Conservation (phyloP, 2,888 invertebrate genomes). For the Yponomeuta plumbellus region DNA sequence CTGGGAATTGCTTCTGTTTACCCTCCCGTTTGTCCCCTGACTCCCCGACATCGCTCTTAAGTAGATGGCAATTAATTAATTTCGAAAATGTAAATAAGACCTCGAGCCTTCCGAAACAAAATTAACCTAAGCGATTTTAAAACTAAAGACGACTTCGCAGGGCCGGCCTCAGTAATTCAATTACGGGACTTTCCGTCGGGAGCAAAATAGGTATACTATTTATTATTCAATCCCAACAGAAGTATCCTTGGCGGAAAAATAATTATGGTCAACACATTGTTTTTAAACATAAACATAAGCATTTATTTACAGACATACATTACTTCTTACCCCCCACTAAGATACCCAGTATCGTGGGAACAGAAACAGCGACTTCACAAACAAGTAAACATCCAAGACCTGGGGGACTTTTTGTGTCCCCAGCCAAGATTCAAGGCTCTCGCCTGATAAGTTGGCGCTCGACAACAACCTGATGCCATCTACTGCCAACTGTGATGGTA, state of each 20-base stretch:
- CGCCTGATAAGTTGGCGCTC: no score
- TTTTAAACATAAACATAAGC: no score
- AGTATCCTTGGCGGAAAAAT: neutral
- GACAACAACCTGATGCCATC: no score
- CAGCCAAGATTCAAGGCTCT: no score
- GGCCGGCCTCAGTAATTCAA: neutral
- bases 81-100: neutral
- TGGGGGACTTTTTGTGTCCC: no score
- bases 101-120: neutral
- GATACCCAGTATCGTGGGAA: no score
- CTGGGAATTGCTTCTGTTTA: neutral
- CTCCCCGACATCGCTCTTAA: neutral
- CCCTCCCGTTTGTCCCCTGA: neutral
- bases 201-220: neutral
- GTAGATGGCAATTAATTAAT: constrained; percentile 1
- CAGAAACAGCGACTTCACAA: no score
- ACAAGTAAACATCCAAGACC: no score
- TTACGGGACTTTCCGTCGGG: neutral
- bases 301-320: no score
- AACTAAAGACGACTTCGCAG: neutral
- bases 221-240: neutral
- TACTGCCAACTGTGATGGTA: no score
- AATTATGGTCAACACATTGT: no score
- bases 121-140: constrained; percentile 3
- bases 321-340: no score